phyloP scores from a whole-genome alignment of 2,797 vertebrate species.

The Naso thynnoides region DNA sequence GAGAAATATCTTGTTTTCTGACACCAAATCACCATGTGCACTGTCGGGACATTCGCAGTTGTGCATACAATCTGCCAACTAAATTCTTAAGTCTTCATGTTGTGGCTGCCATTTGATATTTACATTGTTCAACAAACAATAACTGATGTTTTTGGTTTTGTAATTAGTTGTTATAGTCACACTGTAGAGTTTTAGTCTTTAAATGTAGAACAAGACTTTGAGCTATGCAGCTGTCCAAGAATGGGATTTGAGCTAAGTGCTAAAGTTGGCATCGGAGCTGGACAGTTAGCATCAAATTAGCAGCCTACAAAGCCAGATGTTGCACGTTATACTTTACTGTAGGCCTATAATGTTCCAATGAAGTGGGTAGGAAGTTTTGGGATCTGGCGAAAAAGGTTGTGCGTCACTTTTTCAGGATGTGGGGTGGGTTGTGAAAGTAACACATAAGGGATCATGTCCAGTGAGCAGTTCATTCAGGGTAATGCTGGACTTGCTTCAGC shows the following conservation, averaged over 20 bases:
- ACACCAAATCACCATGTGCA: neutral
- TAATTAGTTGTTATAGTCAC: neutral
- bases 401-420: no score
- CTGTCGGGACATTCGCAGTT: neutral
- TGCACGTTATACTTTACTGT: no score
- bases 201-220: neutral
- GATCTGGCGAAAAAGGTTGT: no score
- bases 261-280: neutral
- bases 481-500: no score
- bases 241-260: neutral
- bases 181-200: neutral
- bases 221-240: neutral
- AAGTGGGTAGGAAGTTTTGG: no score
- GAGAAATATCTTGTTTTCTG: neutral
- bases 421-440: no score
- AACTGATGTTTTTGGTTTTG: neutral
- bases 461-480: no score
- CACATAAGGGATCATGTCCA: no score
- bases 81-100: neutral
- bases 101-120: neutral
- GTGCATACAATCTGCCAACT: neutral
- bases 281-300: no score
- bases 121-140: neutral
- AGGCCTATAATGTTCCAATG: no score
- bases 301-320: no score